Percentiles rank a stretch among this genome's conserved stretches.
Conservation (phyloP, 2,888 invertebrate species). For the Lypha dubia region DNA sequence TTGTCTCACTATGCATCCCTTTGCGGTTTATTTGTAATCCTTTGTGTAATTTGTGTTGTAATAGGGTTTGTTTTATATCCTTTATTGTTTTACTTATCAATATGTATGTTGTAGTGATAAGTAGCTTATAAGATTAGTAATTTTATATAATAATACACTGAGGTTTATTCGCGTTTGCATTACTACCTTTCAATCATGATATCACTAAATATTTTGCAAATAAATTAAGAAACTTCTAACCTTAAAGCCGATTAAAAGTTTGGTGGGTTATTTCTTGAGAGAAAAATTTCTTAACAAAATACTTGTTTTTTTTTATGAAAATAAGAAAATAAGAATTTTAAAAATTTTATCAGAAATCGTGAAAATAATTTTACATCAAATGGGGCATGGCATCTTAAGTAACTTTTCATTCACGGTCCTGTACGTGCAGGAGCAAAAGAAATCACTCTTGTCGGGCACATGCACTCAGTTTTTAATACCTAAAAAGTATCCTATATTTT, state of each 20-base stretch:
- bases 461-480: too few species aligned
- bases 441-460: background rate
- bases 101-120: slow-evolving; percentile 23
- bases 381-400: background rate
- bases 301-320: background rate
- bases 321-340: background rate
- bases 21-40: slow-evolving; percentile 45
- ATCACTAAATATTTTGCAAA: slow-evolving; percentile 55
- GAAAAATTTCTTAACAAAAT: background rate
- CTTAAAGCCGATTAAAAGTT: slow-evolving; percentile 30
- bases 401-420: too few species aligned
- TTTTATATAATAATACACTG: slow-evolving; percentile 11
- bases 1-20: background rate
- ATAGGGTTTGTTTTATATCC: background rate
- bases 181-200: slow-evolving; percentile 3
- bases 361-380: background rate
- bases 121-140: slow-evolving; percentile 60
- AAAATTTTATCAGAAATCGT: background rate
- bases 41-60: slow-evolving; percentile 29
- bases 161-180: slow-evolving; percentile 11
- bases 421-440: background rate
- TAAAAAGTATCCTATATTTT: too few species aligned
- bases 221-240: background rate
- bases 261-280: background rate
- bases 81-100: slow-evolving; percentile 22